Evolutionary conservation across 2,888 invertebrate species (phyloP), one percentile per base, ranked within the genome.

Genomic region (Endotricha flammealis): DNA sequence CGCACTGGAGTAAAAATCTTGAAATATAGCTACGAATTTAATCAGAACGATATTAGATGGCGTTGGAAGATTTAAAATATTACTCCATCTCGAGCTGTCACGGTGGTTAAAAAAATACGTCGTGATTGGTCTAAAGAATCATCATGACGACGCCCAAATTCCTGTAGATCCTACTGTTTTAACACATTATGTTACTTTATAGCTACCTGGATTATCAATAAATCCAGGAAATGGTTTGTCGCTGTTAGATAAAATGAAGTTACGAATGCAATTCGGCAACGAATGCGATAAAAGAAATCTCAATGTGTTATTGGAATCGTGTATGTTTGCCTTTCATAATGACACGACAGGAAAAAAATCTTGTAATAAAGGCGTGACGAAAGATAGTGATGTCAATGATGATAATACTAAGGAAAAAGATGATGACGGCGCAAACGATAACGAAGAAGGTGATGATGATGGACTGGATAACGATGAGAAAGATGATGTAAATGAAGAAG

Each of bases 281-380:
- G 75, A 75, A 37, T 82, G 82, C 41, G 75, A 79, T 27, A 74
- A 63, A 36, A 58, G 77, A 1, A 64, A 68, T 41, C 62, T 80
- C 0, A 57, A 42, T 0, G 51, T 63, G 2, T 40, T 81, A 9
- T 29, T 79, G 0, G 50, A 69, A 9, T 62, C 60, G 0, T 82
- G 82, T 39, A 67, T 71, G 29, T 52, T 47, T 8, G 51, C 46
- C 2, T 12, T 62, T n/a, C 31, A 31, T 9, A 31, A 13, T 20
- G 12, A 28, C 4, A 11, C 20, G 5, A 12, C 22, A 8, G 11
- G 7, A n/a, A n/a, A n/a, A n/a, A n/a, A n/a, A n/a, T n/a, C n/a
- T n/a, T n/a, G n/a, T 3, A 13, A 4, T 4, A n/a, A 29, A 3
- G 14, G n/a, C 8, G 16, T 16, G 16, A n/a, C 8, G 8, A 20